Evolutionary conservation across 2,888 invertebrate genomes (phyloP), one percentile per base, ranked within the genome.

Genomic region (Drosophila parthenogenetica): DNA sequence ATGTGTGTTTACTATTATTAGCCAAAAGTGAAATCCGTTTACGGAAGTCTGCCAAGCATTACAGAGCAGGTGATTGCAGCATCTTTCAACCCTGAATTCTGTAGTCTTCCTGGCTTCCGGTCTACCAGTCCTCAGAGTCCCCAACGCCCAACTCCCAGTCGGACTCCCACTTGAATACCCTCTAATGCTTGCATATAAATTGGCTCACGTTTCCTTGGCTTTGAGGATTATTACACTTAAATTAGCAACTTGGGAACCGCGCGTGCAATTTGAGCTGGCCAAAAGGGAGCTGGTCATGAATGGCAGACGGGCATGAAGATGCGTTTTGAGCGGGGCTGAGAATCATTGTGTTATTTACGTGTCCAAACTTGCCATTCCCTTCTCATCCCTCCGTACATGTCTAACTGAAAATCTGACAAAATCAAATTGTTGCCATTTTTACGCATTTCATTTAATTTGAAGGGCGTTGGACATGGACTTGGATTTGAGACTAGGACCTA

Each of bases 181-280:
- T 73, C 65, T 76, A 80, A 77, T 85, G 82, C 79, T 57, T 90
- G 90, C 89, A 90, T 90, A 90, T 90, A 90, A 90, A 90, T 90
- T 90, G 89, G 87, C 89, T 87, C 85, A 90, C 90, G 90, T 90
- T 82, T 81, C 77, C 81, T 73, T 86, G 71, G 86, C 90, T 82
- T 86, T 81, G 78, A 81, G 77, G 81, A 83, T 89, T 89, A 89
- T 89, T 89, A 86, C 86, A 89, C 90, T 90, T 79, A 90, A 90
- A 90, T 90, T 90, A 90, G 90, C 90, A 90, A 90, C 90, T 90
- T 89, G 90, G 90, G 90, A 90, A 74, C 66, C 64, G 72, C 76
- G 83, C 82, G 78, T 83, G 82, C 80, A 87, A 80, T 79, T 65
- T 65, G 66, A 60, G 68, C 46, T 10, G 55, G 19, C 37, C 13